Conservation (phyloP, 2,888 invertebrate genomes). For the Taphrorychus bicolor region DNA sequence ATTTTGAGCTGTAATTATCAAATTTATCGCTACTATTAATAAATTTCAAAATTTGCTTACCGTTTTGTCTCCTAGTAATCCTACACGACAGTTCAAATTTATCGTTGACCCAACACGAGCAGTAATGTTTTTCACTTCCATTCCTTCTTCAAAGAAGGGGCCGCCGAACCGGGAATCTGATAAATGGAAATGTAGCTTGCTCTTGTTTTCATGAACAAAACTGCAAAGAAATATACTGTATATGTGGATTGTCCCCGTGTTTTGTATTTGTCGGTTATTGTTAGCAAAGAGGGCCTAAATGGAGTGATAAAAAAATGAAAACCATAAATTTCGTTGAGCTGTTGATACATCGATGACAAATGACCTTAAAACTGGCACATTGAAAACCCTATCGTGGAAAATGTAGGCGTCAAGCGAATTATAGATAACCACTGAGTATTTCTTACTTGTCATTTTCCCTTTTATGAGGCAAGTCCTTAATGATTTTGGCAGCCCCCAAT, state of each 20-base stretch:
- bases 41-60: constrained; percentile 56
- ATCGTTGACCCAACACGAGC: constrained; percentile 67
- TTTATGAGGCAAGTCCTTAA: neutral
- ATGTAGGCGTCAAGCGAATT: neutral
- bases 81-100: constrained; percentile 66
- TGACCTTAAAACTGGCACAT: neutral
- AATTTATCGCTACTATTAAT: constrained; percentile 1
- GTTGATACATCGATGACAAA: neutral
- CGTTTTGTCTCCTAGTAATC: constrained; percentile 67
- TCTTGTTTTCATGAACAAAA: constrained; percentile 17
- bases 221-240: neutral
- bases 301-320: neutral
- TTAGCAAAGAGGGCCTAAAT: neutral
- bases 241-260: neutral
- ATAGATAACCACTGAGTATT: neutral
- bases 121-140: constrained; percentile 64
- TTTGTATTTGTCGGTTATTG: neutral
- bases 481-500: neutral
- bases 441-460: neutral
- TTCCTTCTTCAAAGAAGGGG: constrained; percentile 68
- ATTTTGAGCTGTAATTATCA: neutral
- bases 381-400: neutral
- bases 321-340: neutral
- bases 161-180: constrained; percentile 64
- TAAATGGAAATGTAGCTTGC: constrained; percentile 57